Conservation (phyloP, 1,140 invertebrate genomes). For the Sitodiplosis mosellana region DNA sequence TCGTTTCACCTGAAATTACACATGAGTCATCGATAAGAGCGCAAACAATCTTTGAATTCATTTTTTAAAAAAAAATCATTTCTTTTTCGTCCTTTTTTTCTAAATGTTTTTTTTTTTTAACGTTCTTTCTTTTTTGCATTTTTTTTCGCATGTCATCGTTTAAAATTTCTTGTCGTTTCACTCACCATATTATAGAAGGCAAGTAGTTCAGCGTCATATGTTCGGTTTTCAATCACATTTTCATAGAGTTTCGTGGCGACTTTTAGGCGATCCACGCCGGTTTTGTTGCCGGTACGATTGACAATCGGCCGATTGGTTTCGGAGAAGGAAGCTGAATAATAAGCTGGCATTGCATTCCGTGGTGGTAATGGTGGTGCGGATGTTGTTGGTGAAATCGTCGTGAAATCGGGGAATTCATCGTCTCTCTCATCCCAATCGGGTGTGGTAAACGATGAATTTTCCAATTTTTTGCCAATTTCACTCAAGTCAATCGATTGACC, state of each 20-base stretch:
- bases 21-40: not conserved
- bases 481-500: too few relatives aligned
- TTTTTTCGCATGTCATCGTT: too few relatives aligned
- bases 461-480: not conserved
- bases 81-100: too few relatives aligned
- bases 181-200: constrained; percentile 61
- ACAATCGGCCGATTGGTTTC: not conserved
- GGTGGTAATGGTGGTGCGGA: constrained; percentile 30
- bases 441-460: not conserved
- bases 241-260: constrained; percentile 42
- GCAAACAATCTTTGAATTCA: constrained; percentile 41
- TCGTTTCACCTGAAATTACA: constrained; percentile 4
- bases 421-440: too few relatives aligned
- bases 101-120: too few relatives aligned
- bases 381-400: not conserved
- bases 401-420: not conserved
- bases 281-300: constrained; percentile 11
- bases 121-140: too few relatives aligned
- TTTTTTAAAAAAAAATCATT: too few relatives aligned
- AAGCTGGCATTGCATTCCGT: constrained; percentile 21
- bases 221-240: constrained; percentile 44
- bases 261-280: constrained; percentile 26
- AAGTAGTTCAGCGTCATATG: constrained; percentile 51
- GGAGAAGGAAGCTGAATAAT: not conserved
- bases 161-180: too few relatives aligned